A percentile compares a stretch with the other conserved stretches of the same genome.
Conservation (phyloP, 2,113 vertebrate species). For the Daubentonia madagascariensis region DNA sequence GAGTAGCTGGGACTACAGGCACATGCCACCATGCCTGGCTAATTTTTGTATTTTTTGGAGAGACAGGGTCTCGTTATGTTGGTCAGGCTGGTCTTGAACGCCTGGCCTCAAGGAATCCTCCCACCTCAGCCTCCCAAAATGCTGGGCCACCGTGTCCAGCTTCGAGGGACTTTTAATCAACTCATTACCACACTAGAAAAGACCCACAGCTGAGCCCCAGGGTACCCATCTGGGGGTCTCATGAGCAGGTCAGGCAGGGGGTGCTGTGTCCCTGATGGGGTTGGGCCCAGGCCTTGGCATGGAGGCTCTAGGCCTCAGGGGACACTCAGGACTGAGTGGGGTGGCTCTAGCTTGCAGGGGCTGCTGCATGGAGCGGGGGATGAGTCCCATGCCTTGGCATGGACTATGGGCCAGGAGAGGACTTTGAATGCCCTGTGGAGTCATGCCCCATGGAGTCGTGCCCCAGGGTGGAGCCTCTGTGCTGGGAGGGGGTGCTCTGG, state of each 20-base stretch:
- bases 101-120: not conserved
- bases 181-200: not conserved
- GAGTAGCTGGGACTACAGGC: not conserved
- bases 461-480: not conserved
- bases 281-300: not conserved
- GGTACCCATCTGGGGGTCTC: not conserved
- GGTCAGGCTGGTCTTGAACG: not conserved
- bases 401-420: not conserved
- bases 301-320: not conserved
- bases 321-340: not conserved
- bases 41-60: not conserved
- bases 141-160: not conserved
- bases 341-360: not conserved
- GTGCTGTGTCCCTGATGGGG: not conserved
- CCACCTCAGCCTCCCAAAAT: not conserved
- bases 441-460: not conserved
- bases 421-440: not conserved
- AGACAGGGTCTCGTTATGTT: not conserved
- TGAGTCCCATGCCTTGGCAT: not conserved
- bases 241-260: not conserved
- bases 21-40: fast-evolving
- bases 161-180: not conserved
- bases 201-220: not conserved
- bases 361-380: fast-evolving
- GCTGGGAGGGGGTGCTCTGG: too few species aligned